phyloP scores from a whole-genome alignment of 2,888 invertebrate species.

The Heliconius aoede region DNA sequence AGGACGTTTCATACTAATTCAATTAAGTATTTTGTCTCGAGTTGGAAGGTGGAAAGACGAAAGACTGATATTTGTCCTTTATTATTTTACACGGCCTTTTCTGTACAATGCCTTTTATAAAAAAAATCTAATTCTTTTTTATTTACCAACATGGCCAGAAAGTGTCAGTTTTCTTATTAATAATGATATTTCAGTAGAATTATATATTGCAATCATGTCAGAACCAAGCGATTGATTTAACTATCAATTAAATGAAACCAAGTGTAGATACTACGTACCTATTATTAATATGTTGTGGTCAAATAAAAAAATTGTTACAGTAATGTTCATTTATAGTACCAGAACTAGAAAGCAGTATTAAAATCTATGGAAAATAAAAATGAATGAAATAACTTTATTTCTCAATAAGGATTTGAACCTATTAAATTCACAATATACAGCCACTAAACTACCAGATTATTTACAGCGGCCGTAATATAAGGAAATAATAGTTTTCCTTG shows the following conservation, averaged over 20 bases:
- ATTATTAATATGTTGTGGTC: no score
- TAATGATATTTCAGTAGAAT: background rate
- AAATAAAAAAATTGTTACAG: no score
- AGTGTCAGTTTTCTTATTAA: background rate
- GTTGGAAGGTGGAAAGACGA: conserved; percentile 8
- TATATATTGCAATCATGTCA: background rate
- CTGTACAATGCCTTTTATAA: background rate
- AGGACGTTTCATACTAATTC: conserved; percentile 17
- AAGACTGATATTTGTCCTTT: conserved; percentile 24
- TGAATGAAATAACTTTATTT: no score
- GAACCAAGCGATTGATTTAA: background rate
- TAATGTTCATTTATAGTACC: no score
- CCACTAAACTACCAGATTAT: background rate
- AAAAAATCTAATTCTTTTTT: background rate
- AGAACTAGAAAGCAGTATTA: no score
- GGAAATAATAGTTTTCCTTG: conserved; percentile 28
- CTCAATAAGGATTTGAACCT: no score
- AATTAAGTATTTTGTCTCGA: conserved; percentile 29
- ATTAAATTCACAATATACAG: background rate
- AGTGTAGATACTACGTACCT: no score
- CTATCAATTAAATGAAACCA: background rate
- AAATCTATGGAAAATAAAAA: no score
- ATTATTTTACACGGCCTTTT: background rate
- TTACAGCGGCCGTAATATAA: conserved; percentile 3
- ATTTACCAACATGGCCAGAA: background rate